Conservation (phyloP, 1,140 invertebrate species). For the Dufourea novaeangliae region DNA sequence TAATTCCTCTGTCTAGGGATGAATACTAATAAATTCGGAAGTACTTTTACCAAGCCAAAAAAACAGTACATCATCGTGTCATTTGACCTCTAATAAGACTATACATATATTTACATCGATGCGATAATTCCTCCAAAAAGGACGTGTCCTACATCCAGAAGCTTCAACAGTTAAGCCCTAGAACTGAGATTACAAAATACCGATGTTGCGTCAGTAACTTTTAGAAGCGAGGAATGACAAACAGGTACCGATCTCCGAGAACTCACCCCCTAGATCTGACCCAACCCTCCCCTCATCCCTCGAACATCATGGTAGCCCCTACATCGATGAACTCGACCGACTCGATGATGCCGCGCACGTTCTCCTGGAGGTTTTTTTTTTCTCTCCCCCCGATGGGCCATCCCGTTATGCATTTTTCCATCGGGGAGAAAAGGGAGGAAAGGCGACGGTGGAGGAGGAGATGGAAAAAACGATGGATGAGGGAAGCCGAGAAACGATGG, state of each 20-base stretch:
- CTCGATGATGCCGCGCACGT: conserved; percentile 63
- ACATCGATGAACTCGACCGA: conserved; percentile 18
- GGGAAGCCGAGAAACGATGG: conserved; percentile 4
- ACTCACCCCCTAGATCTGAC: not conserved
- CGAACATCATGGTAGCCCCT: not conserved
- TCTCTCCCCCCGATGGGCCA: conserved; percentile 17
- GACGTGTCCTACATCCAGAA: no score
- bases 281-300: not conserved
- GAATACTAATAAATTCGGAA: no score
- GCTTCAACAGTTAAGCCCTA: no score
- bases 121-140: no score
- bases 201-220: not conserved
- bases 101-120: no score
- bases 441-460: not conserved
- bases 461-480: conserved; percentile 26
- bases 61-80: no score
- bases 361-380: conserved; percentile 30
- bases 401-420: conserved; percentile 76
- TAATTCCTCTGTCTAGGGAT: not conserved
- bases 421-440: conserved; percentile 25
- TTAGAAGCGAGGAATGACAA: not conserved
- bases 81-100: no score
- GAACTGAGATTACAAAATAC: not conserved
- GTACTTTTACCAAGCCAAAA: no score
- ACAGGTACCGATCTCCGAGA: not conserved